Evolutionary conservation across 2,888 invertebrate species (phyloP).

Genomic region (Netelia fuscicornis): DNA sequence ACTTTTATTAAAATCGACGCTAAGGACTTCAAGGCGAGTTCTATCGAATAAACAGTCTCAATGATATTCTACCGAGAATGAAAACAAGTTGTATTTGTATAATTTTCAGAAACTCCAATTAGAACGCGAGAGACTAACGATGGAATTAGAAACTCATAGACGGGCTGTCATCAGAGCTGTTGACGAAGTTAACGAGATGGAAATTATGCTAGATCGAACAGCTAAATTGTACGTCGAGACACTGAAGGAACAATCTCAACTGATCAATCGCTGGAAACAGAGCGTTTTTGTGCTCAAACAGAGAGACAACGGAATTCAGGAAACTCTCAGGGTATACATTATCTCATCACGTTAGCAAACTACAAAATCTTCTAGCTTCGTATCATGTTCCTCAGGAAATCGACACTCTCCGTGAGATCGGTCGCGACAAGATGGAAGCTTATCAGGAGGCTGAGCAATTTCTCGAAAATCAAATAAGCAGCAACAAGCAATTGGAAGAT

Average conservation of each 20-base stretch:
- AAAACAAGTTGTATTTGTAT: conserved; percentile 19
- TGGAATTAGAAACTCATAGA: conserved; percentile 85
- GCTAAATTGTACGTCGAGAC: conserved; percentile 86
- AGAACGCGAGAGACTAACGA: conserved; percentile 85
- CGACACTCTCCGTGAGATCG: conserved; percentile 85
- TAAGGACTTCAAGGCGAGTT: conserved; percentile 87
- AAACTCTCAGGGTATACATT: conserved; percentile 83
- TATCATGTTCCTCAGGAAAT: conserved; percentile 85
- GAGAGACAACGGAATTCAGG: conserved; percentile 89
- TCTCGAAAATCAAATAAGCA: conserved; percentile 87
- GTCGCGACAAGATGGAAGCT: conserved; percentile 85
- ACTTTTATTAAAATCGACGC: conserved; percentile 90
- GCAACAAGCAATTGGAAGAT: conserved; percentile 86
- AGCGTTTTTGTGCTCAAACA: conserved; percentile 90
- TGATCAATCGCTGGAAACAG: conserved; percentile 91
- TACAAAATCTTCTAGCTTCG: no score
- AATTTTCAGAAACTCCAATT: conserved; percentile 85
- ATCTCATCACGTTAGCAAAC: not conserved
- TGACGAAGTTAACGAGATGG: conserved; percentile 86
- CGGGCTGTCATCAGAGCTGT: conserved; percentile 85
- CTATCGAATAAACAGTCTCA: not conserved
- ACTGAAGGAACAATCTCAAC: conserved; percentile 88
- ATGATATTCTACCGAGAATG: not conserved
- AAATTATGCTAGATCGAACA: conserved; percentile 86
- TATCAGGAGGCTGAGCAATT: conserved; percentile 88